phyloP scores from a whole-genome alignment of 2,113 vertebrate genomes.

The Fregetta grallaria region DNA sequence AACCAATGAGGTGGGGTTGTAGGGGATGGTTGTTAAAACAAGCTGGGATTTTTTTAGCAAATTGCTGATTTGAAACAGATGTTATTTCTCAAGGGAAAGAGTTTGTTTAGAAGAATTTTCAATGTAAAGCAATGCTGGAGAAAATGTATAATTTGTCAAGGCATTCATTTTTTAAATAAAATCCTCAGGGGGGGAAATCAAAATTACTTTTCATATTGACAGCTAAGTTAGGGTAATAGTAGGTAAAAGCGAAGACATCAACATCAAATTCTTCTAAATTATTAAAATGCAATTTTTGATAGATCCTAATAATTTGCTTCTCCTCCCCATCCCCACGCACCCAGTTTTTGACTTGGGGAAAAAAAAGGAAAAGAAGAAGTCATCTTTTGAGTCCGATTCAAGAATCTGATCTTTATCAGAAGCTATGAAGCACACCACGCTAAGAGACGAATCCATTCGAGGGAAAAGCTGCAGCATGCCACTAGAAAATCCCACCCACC shows the following conservation, averaged over 20 bases:
- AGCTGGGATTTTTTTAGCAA: background rate
- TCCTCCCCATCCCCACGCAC: background rate
- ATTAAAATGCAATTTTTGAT: background rate
- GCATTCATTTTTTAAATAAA: background rate
- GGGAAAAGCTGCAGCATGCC: background rate
- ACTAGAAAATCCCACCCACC: background rate
- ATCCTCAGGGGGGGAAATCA: background rate
- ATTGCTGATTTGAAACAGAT: slow-evolving; percentile 17
- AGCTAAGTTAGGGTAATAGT: background rate
- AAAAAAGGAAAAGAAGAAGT: background rate
- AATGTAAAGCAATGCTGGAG: background rate
- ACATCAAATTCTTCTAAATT: background rate
- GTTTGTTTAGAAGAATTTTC: background rate
- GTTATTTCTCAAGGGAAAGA: background rate
- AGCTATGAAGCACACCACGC: background rate
- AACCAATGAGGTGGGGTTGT: background rate
- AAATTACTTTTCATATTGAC: background rate
- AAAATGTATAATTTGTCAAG: slow-evolving; percentile 11
- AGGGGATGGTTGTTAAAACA: background rate
- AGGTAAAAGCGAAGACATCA: background rate
- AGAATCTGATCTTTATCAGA: background rate
- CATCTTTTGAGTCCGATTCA: background rate
- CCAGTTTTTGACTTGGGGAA: background rate
- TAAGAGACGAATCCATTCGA: background rate
- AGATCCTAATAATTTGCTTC: background rate